Evolutionary conservation across 2,888 invertebrate species (phyloP).

Genomic region (Hypomecis atomaria): DNA sequence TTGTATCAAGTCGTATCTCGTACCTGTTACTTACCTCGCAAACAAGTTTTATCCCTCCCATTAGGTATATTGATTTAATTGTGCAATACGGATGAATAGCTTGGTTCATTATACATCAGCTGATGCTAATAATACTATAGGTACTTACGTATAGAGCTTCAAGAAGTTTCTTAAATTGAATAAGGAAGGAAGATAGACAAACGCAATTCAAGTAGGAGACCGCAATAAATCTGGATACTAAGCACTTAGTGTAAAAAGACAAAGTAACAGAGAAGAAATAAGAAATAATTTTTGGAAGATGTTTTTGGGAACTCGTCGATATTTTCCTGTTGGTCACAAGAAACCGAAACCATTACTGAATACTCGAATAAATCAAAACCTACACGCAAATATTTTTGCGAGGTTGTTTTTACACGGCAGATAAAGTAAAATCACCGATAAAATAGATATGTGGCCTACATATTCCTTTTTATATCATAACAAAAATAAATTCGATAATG

Average conservation of each 20-base stretch:
- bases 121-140: constrained; percentile 1
- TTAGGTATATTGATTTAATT: constrained; percentile 54
- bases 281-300: neutral
- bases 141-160: neutral
- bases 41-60: constrained; percentile 63
- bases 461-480: constrained; percentile 28
- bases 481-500: constrained; percentile 27
- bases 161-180: neutral
- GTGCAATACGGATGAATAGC: constrained; percentile 50
- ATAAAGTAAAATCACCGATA: constrained; percentile 33
- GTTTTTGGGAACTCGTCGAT: constrained; percentile 35
- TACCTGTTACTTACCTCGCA: constrained; percentile 59
- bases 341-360: constrained; percentile 19
- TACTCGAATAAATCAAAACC: constrained; percentile 24
- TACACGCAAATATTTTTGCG: constrained; percentile 24
- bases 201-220: constrained; percentile 10
- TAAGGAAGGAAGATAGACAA: constrained; percentile 7
- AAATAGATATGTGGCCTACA: constrained; percentile 35
- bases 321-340: constrained; percentile 18
- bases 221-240: constrained; percentile 8
- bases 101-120: constrained; percentile 1
- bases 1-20: constrained; percentile 9
- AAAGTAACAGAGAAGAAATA: neutral
- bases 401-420: constrained; percentile 26
- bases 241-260: neutral